These are phyloP conservation scores for Oncorhynchus masou DNA, from an alignment of 2,113 vertebrate genomes.

Conservation along the genomic window DNA sequence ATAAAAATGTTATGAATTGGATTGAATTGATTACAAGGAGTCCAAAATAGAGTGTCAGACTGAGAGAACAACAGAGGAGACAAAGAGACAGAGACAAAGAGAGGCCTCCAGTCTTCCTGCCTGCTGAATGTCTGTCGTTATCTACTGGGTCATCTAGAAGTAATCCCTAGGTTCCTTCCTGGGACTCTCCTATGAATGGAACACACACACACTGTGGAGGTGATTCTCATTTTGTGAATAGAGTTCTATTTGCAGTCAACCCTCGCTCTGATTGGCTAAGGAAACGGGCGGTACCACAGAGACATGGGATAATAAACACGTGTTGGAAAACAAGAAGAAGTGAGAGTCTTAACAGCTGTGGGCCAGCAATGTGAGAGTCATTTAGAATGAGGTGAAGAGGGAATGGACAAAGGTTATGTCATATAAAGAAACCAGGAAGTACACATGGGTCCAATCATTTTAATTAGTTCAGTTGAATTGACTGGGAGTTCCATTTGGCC, in stretches of 20 bases:
- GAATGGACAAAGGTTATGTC: background rate
- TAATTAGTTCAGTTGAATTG: background rate
- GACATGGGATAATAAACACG: conserved; percentile 30
- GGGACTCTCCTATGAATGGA: background rate
- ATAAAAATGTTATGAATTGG: background rate
- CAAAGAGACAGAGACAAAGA: background rate
- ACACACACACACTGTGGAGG: conserved; percentile 10
- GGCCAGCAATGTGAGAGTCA: background rate
- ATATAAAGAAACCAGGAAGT: background rate
- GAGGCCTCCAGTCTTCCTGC: background rate
- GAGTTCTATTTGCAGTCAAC: conserved; percentile 30
- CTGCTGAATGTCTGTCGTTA: background rate
- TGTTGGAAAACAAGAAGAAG: conserved; percentile 35
- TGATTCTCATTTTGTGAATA: conserved; percentile 17
- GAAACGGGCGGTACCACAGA: background rate
- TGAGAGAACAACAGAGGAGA: background rate
- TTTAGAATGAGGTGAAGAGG: background rate
- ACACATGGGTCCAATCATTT: background rate
- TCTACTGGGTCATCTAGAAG: conserved; percentile 45
- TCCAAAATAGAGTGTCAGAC: background rate
- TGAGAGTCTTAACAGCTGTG: conserved; percentile 3
- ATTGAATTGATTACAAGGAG: background rate
- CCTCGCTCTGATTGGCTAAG: conserved; percentile 10
- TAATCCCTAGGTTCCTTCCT: conserved; percentile 23
- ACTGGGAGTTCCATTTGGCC: no score